These are phyloP conservation scores for Brachypalpus laphriformis DNA, from an alignment of 2,888 invertebrate genomes.

Conservation along the genomic window DNA sequence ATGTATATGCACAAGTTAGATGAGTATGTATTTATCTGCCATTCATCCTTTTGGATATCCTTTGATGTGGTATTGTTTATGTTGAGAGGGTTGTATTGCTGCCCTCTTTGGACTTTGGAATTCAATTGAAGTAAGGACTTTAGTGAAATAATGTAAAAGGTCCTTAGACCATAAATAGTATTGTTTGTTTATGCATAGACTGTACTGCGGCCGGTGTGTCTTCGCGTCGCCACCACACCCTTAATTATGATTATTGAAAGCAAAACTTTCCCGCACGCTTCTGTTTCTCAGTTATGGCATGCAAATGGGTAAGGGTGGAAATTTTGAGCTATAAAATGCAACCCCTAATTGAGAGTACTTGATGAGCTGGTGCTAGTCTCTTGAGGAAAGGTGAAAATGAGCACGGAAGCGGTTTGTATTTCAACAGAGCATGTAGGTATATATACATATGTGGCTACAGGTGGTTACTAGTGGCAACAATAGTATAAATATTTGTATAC, in stretches of 20 bases:
- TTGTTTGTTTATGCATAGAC: constrained; percentile 12
- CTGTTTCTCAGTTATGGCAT: background rate
- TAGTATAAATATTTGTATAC: constrained; percentile 4
- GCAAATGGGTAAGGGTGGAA: constrained; percentile 5
- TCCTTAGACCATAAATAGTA: constrained; percentile 18
- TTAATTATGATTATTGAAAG: constrained; percentile 63
- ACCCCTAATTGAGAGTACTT: constrained; percentile 50
- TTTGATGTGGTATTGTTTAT: constrained; percentile 64
- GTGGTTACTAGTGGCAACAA: constrained; percentile 41
- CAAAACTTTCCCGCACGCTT: constrained; percentile 20
- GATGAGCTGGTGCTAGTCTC: constrained; percentile 32
- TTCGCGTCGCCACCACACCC: constrained; percentile 32
- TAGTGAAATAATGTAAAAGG: background rate
- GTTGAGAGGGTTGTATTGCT: constrained; percentile 30
- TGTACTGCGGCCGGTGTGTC: constrained; percentile 25
- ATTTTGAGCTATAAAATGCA: constrained; percentile 23
- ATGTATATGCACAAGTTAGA: background rate
- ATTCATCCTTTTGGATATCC: constrained; percentile 51
- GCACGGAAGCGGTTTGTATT: constrained; percentile 20
- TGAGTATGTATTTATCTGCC: background rate
- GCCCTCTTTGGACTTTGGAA: constrained; percentile 30
- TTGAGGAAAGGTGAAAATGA: constrained; percentile 15
- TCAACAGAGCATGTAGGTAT: background rate
- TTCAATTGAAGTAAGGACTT: constrained; percentile 36
- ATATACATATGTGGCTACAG: constrained; percentile 42